Base-by-base conservation (phyloP, 64 coral and sea anemone species). In the Anthopleura sola region DNA sequence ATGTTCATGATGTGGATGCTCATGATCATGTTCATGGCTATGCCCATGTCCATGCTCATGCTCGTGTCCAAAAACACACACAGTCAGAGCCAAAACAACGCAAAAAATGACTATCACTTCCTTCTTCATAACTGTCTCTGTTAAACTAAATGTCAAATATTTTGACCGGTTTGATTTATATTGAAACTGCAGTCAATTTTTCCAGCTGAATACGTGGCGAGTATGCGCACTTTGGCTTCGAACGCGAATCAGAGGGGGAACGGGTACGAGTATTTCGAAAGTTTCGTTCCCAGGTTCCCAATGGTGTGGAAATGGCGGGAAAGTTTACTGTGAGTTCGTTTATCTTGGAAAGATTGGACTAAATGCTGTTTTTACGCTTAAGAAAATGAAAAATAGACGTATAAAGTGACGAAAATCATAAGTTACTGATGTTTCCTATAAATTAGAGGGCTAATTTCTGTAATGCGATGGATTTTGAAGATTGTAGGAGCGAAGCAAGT, bases 141-240 rank as follows among this genome's bases (percentile, higher is more conserved):
- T 23, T 37, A 37, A n/a, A n/a, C n/a, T n/a, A 86, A 38, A n/a
- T 80, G 74, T 24, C 56, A 48, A 32, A 37, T 74, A 40, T 29
- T 34, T 53, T 34, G 20, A n/a, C 66, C 50, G 60, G 49, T 21
- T 82, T 55, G 46, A 78, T 71, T 51, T 34, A 34, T 91, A 71
- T n/a, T 92, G 85, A 55, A 83, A 84, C 91, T 80, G 86, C 91
- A 64, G 82, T 97, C 82, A 66, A 58, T 85, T 18, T 32, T 89
- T 78, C 82, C 94, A 97, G 94, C 94, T 86, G 94, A 75, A 24
- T 78, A 87, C 94, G 90, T 97, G 90, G 94, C 87, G 87, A 80
- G 87, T 86, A 97, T 95, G 93, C 93, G 93, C 54, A 80, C 23
- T 66, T 26, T 66, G 5, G 24, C 20, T 56, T n/a, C n/a, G n/a